Evolutionary conservation across 2,113 vertebrate genomes (phyloP), one percentile per base, ranked within the genome.

Genomic region (Pluvianellus socialis): DNA sequence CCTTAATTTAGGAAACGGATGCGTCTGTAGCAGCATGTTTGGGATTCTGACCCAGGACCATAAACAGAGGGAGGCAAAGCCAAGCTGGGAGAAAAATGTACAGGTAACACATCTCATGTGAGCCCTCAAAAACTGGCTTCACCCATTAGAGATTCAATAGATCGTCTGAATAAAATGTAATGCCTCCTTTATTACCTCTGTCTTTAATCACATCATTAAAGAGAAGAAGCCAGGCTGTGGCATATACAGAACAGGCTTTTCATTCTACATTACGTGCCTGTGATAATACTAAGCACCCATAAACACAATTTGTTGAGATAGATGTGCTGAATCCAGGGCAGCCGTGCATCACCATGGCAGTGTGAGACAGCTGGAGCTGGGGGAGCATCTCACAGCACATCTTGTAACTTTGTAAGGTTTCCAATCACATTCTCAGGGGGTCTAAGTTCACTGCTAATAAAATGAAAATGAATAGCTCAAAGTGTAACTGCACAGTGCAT

Each of bases 191-290:
- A 22, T 82, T 72, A 30, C 33, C 26, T 59, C 49, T 27, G 17
- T 10, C 9, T 52, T 61, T 35, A 82, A 47, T 28, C 26, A 30
- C 17, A 33, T 38, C 15, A 9, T 47, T 61, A 49, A 59, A 66
- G 53, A 77, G 71, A 59, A 82, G 45, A 27, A 65, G 12, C 28
- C 52, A 55, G 71, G 18, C 47, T 42, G 42, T 67, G 16, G 35
- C n/a, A 79, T 18, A 40, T 22, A 24, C 24, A 42, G 33, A 66
- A 30, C 4, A 74, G 24, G 32, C 12, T 82, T 58, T 90, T 79
- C 23, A 16, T 59, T 62, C 35, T 50, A 2, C 3, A 28, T 35
- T 42, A 17, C 0, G 0, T 14, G 44, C 3, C 20, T 63, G 17
- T 2, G 3, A 7, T 59, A 28, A 26, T 50, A 40, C 28, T 28